Percentiles rank a stretch among this genome's conserved stretches.
These are phyloP conservation scores for Liodrosophila aerea DNA, from an alignment of 2,888 invertebrate genomes.

Conservation along the genomic window DNA sequence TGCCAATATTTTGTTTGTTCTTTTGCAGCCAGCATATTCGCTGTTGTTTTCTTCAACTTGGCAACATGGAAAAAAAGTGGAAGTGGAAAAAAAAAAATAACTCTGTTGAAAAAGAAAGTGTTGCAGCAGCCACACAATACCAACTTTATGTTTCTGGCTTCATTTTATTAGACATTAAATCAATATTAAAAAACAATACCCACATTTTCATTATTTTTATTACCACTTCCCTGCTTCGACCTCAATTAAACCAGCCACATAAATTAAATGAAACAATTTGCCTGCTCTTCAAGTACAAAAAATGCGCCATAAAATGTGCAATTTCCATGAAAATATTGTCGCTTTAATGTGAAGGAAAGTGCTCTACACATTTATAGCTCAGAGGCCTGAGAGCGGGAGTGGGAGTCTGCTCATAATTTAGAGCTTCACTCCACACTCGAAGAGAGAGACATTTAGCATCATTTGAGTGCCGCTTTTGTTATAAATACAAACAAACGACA, in stretches of 20 bases:
- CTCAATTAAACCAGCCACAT: slow-evolving; percentile 66
- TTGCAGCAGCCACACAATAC: too few species aligned
- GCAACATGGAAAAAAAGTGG: too few species aligned
- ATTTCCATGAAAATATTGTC: slow-evolving; percentile 70
- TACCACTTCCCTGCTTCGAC: slow-evolving; percentile 5
- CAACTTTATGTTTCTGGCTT: background rate
- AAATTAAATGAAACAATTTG: slow-evolving; percentile 65
- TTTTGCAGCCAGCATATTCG: background rate
- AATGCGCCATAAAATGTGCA: slow-evolving; percentile 54
- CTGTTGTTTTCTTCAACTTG: slow-evolving; percentile 25
- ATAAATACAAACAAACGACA: slow-evolving; percentile 56
- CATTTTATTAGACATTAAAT: slow-evolving; percentile 5
- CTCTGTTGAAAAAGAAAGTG: background rate
- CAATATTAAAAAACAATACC: too few species aligned
- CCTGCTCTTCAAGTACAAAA: slow-evolving; percentile 18
- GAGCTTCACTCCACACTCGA: slow-evolving; percentile 24
- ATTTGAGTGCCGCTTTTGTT: slow-evolving; percentile 68
- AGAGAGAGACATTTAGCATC: slow-evolving; percentile 49
- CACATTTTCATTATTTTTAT: slow-evolving; percentile 61
- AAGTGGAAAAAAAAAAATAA: too few species aligned
- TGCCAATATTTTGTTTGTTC: slow-evolving; percentile 3
- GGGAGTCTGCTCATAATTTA: slow-evolving; percentile 52
- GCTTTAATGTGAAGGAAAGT: slow-evolving; percentile 67
- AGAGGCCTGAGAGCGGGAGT: background rate
- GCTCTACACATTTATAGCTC: slow-evolving; percentile 58